Evolutionary conservation across 2,797 vertebrate species (phyloP).

Genomic region (Synanceia verrucosa): DNA sequence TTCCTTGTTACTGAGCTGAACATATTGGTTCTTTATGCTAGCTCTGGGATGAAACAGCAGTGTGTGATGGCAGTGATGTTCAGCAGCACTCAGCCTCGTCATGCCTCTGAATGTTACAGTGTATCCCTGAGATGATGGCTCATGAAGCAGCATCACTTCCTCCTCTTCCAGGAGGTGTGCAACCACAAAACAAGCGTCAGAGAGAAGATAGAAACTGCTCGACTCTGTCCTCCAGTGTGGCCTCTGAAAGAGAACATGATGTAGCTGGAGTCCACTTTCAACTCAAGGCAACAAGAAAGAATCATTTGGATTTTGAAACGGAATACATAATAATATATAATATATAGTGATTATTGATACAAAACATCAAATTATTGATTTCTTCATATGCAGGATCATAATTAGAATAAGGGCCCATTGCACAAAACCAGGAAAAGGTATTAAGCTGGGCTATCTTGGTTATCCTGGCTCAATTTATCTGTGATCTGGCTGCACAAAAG

Average conservation of each 20-base stretch:
- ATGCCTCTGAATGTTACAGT: not conserved
- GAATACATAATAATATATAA: no score
- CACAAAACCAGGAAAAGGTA: no score
- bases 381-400: no score
- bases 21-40: not conserved
- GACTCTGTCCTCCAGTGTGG: not conserved
- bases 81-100: not conserved
- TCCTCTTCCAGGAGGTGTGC: not conserved
- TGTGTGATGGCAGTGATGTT: not conserved
- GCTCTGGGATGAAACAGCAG: not conserved
- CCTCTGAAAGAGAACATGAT: not conserved
- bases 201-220: not conserved
- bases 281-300: not conserved
- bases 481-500: no score
- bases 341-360: no score
- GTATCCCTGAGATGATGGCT: not conserved
- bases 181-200: not conserved
- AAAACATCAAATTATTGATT: no score
- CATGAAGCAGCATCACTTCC: not conserved
- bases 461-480: no score
- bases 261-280: not conserved
- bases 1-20: not conserved
- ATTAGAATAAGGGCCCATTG: no score
- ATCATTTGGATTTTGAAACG: not conserved
- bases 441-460: no score